Percentiles rank a stretch among this genome's conserved stretches.
Evolutionary conservation across 2,888 invertebrate species (phyloP).

Genomic region (Nebria brevicollis): DNA sequence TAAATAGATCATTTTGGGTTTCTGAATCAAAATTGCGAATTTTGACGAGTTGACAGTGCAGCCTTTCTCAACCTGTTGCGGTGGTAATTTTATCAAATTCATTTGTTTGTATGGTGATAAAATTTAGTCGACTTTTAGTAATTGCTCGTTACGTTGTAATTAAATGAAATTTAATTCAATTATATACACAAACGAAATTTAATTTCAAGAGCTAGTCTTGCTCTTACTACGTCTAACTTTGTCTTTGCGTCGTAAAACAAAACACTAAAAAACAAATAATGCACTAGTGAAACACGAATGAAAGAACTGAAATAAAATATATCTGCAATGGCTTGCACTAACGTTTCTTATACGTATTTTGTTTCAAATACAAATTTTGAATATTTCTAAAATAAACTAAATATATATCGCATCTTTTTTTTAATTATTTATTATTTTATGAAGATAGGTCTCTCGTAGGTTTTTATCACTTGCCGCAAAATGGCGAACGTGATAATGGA

Average conservation of each 20-base stretch:
- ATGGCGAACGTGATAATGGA: neutral
- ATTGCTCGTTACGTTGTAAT: constrained; percentile 44
- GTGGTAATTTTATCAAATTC: constrained; percentile 42
- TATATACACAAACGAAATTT: constrained; percentile 35
- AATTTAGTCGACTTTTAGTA: constrained; percentile 45
- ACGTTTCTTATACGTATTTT: too few species aligned
- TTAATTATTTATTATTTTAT: too few species aligned
- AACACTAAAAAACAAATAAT: neutral
- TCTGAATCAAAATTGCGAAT: too few species aligned
- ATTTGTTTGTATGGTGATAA: constrained; percentile 43
- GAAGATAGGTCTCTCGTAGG: neutral
- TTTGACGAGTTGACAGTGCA: neutral
- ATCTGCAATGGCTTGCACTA: too few species aligned
- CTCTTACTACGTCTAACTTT: neutral
- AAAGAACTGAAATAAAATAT: neutral
- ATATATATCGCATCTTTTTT: too few species aligned
- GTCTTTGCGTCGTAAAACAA: neutral
- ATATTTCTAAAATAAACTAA: too few species aligned
- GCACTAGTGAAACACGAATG: neutral
- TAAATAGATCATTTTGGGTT: too few species aligned
- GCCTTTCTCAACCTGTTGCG: constrained; percentile 31
- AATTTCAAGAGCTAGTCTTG: constrained; percentile 25
- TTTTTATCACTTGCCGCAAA: neutral
- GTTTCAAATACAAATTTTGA: too few species aligned
- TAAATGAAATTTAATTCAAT: constrained; percentile 45